A percentile compares a stretch with the other conserved stretches of the same genome.
These are phyloP conservation scores for zebrafish (Danio rerio) DNA, from an alignment of 2,113 vertebrate genomes.

Conservation along the genomic window DNA sequence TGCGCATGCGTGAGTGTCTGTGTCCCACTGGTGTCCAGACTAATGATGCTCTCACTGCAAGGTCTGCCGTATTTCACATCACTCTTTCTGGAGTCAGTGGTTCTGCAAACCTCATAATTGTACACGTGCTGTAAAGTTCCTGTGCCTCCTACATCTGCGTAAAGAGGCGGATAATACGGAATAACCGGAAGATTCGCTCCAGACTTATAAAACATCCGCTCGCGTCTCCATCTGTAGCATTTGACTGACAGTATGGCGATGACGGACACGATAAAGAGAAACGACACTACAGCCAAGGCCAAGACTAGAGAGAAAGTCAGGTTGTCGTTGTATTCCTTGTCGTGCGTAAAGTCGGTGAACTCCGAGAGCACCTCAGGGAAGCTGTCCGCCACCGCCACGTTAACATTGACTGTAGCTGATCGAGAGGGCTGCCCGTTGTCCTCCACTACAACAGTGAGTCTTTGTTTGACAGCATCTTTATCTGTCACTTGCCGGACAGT, in stretches of 20 bases:
- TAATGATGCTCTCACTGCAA: constrained; percentile 47
- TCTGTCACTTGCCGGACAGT: constrained; percentile 49
- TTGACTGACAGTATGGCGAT: constrained; percentile 57
- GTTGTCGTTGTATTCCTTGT: constrained; percentile 53
- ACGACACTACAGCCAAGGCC: constrained; percentile 57
- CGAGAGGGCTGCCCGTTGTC: constrained; percentile 64
- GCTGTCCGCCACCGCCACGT: constrained; percentile 64
- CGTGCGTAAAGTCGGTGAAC: constrained; percentile 53
- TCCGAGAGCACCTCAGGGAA: constrained; percentile 63
- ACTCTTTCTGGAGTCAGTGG: constrained; percentile 65
- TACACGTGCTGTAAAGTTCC: constrained; percentile 59
- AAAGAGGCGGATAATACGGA: constrained; percentile 60
- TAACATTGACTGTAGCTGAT: constrained; percentile 64
- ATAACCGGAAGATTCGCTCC: constrained; percentile 57
- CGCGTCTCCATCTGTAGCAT: constrained; percentile 78
- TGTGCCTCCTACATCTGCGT: constrained; percentile 58
- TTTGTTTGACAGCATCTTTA: constrained; percentile 61
- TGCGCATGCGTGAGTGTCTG: constrained; percentile 38
- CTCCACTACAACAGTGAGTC: constrained; percentile 62
- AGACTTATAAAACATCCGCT: constrained; percentile 63
- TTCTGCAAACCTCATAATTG: constrained; percentile 77
- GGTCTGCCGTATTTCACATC: constrained; percentile 51
- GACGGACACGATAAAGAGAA: constrained; percentile 56
- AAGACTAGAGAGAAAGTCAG: constrained; percentile 61
- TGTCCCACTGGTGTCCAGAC: constrained; percentile 48